Evolutionary conservation across 2,797 vertebrate genomes (phyloP).

Genomic region (Dendrocincla fuliginosa): DNA sequence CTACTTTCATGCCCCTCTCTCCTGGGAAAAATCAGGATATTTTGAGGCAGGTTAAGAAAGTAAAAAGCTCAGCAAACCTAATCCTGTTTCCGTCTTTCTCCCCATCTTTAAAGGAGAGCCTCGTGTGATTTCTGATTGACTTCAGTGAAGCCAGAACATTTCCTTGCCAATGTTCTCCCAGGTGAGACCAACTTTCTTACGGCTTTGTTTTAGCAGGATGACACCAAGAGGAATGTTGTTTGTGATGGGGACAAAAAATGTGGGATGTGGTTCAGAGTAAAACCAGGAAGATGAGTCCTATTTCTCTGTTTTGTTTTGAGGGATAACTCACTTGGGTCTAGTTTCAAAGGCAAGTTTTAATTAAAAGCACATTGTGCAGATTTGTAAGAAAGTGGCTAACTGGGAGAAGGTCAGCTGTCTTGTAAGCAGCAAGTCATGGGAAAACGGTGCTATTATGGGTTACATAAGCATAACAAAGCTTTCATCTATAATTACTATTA

Average conservation of each 20-base stretch:
- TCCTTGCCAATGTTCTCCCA: background rate
- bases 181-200: background rate
- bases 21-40: background rate
- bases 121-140: background rate
- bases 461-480: slow-evolving; percentile 58
- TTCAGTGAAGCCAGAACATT: background rate
- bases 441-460: slow-evolving; percentile 61
- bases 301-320: slow-evolving; percentile 8
- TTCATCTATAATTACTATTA: slow-evolving; percentile 45
- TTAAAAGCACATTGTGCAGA: slow-evolving; percentile 66
- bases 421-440: slow-evolving; percentile 71
- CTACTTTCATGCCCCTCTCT: fast-evolving
- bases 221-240: background rate
- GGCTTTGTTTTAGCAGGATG: background rate
- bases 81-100: background rate
- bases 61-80: background rate
- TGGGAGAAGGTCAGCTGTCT: slow-evolving; percentile 60
- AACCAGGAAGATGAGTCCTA: background rate
- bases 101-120: background rate
- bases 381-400: slow-evolving; percentile 51
- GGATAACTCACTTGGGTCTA: slow-evolving; percentile 15
- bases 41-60: background rate
- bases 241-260: background rate
- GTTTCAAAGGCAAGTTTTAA: slow-evolving; percentile 64
- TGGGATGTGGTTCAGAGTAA: background rate